phyloP scores from a whole-genome alignment of 2,113 vertebrate genomes.

The Apistogramma diplotaenia region DNA sequence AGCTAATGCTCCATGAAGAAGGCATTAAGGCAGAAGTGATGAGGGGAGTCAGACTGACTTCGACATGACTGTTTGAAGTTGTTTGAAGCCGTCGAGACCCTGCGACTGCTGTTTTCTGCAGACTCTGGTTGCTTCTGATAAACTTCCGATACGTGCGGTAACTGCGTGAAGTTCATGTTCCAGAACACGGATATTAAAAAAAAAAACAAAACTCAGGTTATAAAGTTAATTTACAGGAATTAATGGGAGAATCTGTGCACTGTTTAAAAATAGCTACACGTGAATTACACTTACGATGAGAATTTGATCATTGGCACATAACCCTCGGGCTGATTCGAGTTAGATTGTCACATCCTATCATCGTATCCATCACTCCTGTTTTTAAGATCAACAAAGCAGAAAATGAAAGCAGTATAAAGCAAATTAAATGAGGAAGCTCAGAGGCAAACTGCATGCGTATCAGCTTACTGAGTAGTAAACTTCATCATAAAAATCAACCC shows the following conservation, averaged over 20 bases:
- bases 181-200: neutral
- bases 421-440: neutral
- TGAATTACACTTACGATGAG: neutral
- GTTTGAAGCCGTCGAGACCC: neutral
- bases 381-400: neutral
- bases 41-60: constrained; percentile 1
- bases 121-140: neutral
- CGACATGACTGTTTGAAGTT: constrained; percentile 22
- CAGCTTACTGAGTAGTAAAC: constrained; percentile 1
- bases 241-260: neutral
- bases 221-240: neutral
- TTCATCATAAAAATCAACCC: neutral
- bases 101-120: neutral
- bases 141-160: neutral
- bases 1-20: constrained; percentile 39
- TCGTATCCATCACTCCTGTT: neutral
- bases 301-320: neutral
- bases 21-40: constrained; percentile 33
- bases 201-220: neutral
- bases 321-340: neutral
- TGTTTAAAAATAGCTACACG: neutral
- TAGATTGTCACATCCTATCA: neutral
- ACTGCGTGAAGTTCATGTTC: neutral
- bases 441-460: neutral
- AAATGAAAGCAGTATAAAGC: neutral